These are phyloP conservation scores for Halictus ligatus DNA, from an alignment of 2,888 invertebrate genomes.

Conservation along the genomic window DNA sequence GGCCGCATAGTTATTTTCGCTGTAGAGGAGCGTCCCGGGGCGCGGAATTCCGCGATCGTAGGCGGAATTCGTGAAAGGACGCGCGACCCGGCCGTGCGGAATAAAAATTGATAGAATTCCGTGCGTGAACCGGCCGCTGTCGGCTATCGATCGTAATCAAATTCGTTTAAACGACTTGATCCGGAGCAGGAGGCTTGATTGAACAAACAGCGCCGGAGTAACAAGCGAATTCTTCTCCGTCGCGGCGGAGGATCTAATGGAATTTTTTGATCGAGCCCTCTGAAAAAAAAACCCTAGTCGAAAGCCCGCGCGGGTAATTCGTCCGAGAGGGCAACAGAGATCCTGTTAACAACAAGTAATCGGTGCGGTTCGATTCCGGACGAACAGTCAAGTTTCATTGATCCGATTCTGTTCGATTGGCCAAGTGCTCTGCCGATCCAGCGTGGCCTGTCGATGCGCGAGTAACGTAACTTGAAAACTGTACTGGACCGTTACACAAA, in stretches of 20 bases:
- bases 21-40: background rate
- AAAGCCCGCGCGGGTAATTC: background rate
- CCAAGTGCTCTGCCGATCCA: background rate
- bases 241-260: background rate
- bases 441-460: background rate
- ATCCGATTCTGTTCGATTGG: background rate
- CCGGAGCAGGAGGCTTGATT: slow-evolving; percentile 27
- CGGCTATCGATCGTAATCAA: slow-evolving; percentile 35
- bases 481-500: background rate
- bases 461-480: background rate
- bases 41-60: background rate
- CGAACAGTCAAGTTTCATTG: background rate
- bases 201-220: slow-evolving; percentile 37
- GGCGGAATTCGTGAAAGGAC: background rate
- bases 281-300: background rate
- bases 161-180: slow-evolving; percentile 48
- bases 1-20: background rate
- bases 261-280: background rate
- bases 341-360: background rate
- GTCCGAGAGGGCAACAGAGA: background rate
- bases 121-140: slow-evolving; percentile 1
- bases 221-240: slow-evolving; percentile 35
- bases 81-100: slow-evolving; percentile 20
- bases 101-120: slow-evolving; percentile 36
- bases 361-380: background rate